These are phyloP conservation scores for Tillus elongatus DNA, from an alignment of 2,888 invertebrate species.

Conservation along the genomic window DNA sequence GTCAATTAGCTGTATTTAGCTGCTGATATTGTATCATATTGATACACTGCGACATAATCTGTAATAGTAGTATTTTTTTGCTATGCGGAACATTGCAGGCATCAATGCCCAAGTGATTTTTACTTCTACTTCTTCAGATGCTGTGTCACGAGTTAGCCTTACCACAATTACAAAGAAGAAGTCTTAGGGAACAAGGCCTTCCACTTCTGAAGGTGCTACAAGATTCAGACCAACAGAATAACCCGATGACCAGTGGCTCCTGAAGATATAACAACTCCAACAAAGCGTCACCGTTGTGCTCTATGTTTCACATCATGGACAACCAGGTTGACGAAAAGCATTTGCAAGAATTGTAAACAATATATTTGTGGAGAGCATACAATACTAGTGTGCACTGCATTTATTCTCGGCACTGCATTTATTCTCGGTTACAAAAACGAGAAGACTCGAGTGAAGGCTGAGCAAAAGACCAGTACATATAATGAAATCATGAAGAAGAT, in stretches of 20 bases:
- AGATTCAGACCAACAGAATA: constrained; percentile 8
- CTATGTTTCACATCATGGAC: constrained; percentile 5
- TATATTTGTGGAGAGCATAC: constrained; percentile 8
- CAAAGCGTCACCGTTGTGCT: constrained; percentile 8
- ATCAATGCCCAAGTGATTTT: too few relatives aligned
- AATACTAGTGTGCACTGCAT: constrained; percentile 4
- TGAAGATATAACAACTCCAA: constrained; percentile 5
- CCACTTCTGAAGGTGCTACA: constrained; percentile 7
- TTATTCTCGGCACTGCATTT: too few relatives aligned
- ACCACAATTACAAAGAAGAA: constrained; percentile 9
- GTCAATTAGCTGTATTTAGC: too few relatives aligned
- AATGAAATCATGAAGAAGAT: constrained; percentile 1
- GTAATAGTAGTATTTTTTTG: too few relatives aligned
- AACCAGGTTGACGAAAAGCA: constrained; percentile 7
- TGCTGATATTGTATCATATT: too few relatives aligned
- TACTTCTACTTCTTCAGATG: too few relatives aligned
- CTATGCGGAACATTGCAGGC: too few relatives aligned
- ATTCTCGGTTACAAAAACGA: too few relatives aligned
- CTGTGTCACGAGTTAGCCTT: too few relatives aligned
- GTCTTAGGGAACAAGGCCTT: constrained; percentile 5
- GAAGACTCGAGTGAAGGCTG: constrained; percentile 2
- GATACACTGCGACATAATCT: too few relatives aligned
- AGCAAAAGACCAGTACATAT: background rate
- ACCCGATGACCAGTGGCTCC: constrained; percentile 7
- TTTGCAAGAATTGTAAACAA: constrained; percentile 9